A percentile compares a stretch with the other conserved stretches of the same genome.
phyloP scores from a whole-genome alignment of 2,888 invertebrate species.

The Drosophila melanosoma region DNA sequence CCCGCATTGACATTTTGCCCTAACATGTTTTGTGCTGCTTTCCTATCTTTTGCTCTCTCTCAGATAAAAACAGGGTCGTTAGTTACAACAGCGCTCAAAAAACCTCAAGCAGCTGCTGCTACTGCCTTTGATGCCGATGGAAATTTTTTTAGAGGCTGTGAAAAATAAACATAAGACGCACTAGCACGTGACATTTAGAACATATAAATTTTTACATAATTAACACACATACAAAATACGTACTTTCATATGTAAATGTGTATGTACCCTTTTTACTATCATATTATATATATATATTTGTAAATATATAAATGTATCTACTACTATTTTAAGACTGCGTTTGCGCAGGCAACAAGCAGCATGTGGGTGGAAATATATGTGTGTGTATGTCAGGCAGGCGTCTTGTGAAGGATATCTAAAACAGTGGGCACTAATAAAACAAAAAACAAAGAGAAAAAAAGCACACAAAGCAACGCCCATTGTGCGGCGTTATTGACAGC shows the following conservation, averaged over 20 bases:
- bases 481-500: constrained; percentile 37
- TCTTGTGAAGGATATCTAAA: constrained; percentile 51
- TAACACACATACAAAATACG: constrained; percentile 24
- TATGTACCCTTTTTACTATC: constrained; percentile 51
- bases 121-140: constrained; percentile 12
- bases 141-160: constrained; percentile 9
- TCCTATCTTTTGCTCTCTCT: constrained; percentile 10
- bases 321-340: constrained; percentile 60
- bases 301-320: constrained; percentile 54
- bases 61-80: constrained; percentile 40
- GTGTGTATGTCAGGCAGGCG: constrained; percentile 9
- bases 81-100: constrained; percentile 14
- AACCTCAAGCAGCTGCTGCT: constrained; percentile 29
- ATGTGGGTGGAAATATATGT: constrained; percentile 33
- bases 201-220: constrained; percentile 53
- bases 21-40: constrained; percentile 43
- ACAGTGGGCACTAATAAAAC: constrained; percentile 39
- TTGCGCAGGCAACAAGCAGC: constrained; percentile 54
- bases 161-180: constrained; percentile 35
- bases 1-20: constrained; percentile 2
- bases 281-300: constrained; percentile 23
- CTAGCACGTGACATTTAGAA: constrained; percentile 44
- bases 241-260: constrained; percentile 5
- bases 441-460: not conserved
- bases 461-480: constrained; percentile 54